Evolutionary conservation across 2,888 invertebrate genomes (phyloP).

Genomic region (Diabrotica balteata): DNA sequence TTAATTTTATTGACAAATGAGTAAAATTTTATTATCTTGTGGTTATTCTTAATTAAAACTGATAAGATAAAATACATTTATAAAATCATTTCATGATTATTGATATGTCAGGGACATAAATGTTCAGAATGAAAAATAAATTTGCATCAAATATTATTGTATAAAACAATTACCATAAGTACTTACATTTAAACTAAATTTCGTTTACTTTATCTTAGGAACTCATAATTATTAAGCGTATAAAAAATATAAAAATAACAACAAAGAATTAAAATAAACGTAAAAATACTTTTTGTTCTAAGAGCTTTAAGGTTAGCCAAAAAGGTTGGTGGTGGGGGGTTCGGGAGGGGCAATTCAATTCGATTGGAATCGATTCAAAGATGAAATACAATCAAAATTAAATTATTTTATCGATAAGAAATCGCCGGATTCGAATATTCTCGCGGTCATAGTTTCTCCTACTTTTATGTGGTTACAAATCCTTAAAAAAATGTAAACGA

Average conservation of each 20-base stretch:
- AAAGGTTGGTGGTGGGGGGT: background rate
- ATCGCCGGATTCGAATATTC: no score
- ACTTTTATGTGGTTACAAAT: no score
- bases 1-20: no score
- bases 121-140: conserved; percentile 2
- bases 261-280: conserved; percentile 5
- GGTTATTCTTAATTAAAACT: background rate
- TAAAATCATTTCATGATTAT: background rate
- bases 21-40: no score
- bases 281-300: conserved; percentile 15
- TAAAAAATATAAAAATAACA: conserved; percentile 1
- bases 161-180: no score
- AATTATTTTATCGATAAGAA: no score
- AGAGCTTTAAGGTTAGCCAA: conserved; percentile 7
- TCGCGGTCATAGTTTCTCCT: no score
- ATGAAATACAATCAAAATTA: no score
- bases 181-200: no score
- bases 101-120: background rate
- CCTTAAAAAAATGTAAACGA: no score
- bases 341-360: background rate
- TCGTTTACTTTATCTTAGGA: background rate
- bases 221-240: background rate
- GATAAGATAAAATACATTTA: conserved; percentile 6
- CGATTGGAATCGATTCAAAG: background rate
- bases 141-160: no score